Evolutionary conservation across 2,113 vertebrate genomes (phyloP).

Genomic region (Mormoops blainvillei): DNA sequence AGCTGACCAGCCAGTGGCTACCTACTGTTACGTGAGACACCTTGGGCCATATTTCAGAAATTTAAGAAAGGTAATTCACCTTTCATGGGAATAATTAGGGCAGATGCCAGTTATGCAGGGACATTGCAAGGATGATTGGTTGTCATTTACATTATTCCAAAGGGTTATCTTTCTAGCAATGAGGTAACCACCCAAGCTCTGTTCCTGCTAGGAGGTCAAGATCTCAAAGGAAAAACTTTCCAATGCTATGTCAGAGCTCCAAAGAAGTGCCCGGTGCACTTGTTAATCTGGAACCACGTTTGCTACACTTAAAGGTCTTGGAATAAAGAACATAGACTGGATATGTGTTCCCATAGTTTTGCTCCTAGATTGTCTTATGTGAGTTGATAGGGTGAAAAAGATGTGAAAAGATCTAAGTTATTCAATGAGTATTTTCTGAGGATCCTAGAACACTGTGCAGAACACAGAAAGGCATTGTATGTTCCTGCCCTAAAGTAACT

Average conservation of each 20-base stretch:
- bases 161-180: conserved; percentile 51
- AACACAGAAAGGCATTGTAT: background rate
- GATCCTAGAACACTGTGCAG: background rate
- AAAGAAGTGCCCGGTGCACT: background rate
- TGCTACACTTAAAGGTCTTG: background rate
- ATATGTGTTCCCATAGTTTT: background rate
- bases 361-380: background rate
- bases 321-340: background rate
- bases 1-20: conserved; percentile 75
- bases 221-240: background rate
- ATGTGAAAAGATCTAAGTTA: background rate
- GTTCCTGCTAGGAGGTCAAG: background rate
- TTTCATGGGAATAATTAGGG: conserved; percentile 91
- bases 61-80: conserved; percentile 82
- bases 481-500: background rate
- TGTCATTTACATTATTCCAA: conserved; percentile 88
- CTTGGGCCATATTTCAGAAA: conserved; percentile 87
- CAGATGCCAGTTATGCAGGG: conserved; percentile 88
- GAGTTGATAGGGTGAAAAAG: background rate
- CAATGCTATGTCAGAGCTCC: background rate
- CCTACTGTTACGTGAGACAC: conserved; percentile 84
- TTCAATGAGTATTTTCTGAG: background rate
- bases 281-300: background rate
- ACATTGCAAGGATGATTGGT: conserved; percentile 88
- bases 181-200: background rate